A percentile compares a stretch with the other conserved stretches of the same genome.
phyloP scores from a whole-genome alignment of 2,113 vertebrate species.

The Sakesphorus luctuosus region DNA sequence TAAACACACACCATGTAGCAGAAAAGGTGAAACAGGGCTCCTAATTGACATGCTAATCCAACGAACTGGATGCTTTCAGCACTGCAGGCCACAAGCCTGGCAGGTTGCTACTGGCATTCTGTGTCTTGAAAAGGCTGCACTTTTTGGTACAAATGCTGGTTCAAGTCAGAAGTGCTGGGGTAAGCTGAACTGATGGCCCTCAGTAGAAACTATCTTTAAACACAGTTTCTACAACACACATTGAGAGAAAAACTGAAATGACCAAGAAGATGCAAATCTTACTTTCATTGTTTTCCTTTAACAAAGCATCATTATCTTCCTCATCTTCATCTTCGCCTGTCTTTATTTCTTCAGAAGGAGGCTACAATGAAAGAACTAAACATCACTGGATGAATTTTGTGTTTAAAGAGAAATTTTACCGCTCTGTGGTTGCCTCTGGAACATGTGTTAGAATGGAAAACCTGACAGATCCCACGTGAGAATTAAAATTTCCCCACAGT shows the following conservation, averaged over 20 bases:
- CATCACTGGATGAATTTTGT: slow-evolving; percentile 37
- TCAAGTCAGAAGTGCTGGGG: background rate
- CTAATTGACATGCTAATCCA: background rate
- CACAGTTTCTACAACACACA: background rate
- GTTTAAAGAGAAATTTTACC: background rate
- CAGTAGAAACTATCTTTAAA: background rate
- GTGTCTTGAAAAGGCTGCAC: accelerated
- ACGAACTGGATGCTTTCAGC: background rate
- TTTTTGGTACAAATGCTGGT: accelerated
- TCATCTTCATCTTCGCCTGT: slow-evolving; percentile 96
- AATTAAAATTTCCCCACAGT: background rate
- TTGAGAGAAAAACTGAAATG: slow-evolving; percentile 5
- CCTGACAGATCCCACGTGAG: background rate
- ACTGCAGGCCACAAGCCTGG: background rate
- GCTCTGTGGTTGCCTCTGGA: background rate
- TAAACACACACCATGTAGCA: background rate
- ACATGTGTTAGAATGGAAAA: background rate
- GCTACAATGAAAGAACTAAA: slow-evolving; percentile 75
- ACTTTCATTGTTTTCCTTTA: slow-evolving; percentile 98
- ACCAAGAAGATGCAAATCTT: slow-evolving; percentile 74
- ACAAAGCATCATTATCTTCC: slow-evolving; percentile 95
- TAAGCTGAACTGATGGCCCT: background rate
- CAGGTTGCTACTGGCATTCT: background rate
- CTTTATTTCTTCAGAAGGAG: slow-evolving; percentile 99
- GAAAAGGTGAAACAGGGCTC: background rate